Evolutionary conservation across 1,140 invertebrate species (phyloP).

Genomic region (Panonychus citri): DNA sequence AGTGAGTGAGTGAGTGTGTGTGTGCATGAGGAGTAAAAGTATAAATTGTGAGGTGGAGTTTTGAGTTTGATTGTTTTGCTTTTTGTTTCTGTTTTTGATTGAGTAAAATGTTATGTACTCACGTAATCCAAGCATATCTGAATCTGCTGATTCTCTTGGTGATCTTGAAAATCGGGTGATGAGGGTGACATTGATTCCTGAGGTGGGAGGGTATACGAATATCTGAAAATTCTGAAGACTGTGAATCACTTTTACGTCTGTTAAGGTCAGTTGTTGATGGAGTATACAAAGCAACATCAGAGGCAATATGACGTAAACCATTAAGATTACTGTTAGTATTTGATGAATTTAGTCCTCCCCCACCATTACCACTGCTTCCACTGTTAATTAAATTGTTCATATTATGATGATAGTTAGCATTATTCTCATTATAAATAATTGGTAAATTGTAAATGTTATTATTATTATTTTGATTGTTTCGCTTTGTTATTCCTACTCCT

Average conservation of each 20-base stretch:
- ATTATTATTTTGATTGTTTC: neutral
- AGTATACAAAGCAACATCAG: slow-evolving; percentile 4
- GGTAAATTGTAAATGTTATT: neutral
- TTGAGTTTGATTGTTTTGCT: no score
- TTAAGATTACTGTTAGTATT: no score
- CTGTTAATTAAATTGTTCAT: neutral
- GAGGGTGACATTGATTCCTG: neutral
- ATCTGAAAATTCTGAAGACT: neutral
- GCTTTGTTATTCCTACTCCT: no score
- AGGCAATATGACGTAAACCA: slow-evolving; percentile 4
- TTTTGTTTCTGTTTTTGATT: no score
- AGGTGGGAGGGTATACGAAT: neutral
- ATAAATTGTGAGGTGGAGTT: no score
- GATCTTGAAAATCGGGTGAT: neutral
- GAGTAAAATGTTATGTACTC: neutral
- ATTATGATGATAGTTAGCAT: neutral
- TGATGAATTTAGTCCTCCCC: no score
- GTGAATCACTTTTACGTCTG: slow-evolving; percentile 2
- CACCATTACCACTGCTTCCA: no score
- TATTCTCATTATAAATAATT: neutral
- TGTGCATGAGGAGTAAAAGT: no score
- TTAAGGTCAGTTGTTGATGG: neutral
- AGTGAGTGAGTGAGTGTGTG: no score
- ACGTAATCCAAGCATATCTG: slow-evolving; percentile 9
- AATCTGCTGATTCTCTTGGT: slow-evolving; percentile 5